Percentiles rank a stretch among this genome's conserved stretches.
These are phyloP conservation scores for Drosophila asahinai DNA, from an alignment of 1,140 invertebrate species.

Conservation along the genomic window DNA sequence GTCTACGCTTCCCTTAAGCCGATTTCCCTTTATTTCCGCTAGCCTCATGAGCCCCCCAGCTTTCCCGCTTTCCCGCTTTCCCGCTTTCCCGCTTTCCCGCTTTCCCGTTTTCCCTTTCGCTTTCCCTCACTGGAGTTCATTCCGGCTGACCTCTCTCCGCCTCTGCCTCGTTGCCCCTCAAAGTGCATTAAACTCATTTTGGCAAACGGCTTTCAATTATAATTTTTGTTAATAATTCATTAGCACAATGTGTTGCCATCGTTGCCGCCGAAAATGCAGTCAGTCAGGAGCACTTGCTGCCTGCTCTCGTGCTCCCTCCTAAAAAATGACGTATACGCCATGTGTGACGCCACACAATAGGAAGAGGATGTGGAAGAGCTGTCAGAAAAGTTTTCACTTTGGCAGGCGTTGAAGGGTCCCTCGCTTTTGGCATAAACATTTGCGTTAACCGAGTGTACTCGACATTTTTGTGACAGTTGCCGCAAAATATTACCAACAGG, in stretches of 20 bases:
- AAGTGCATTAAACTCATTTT: constrained; percentile 81
- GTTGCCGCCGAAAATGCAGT: constrained; percentile 52
- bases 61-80: constrained; percentile 10
- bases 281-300: constrained; percentile 41
- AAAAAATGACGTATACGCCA: constrained; percentile 53
- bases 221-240: constrained; percentile 81
- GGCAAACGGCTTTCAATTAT: constrained; percentile 78
- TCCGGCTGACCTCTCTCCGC: constrained; percentile 6
- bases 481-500: background rate
- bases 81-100: constrained; percentile 2
- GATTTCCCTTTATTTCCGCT: constrained; percentile 73
- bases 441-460: constrained; percentile 11
- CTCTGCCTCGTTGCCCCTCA: background rate
- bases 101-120: constrained; percentile 30
- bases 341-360: constrained; percentile 29
- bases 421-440: constrained; percentile 17
- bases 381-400: constrained; percentile 31
- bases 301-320: background rate
- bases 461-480: constrained; percentile 18
- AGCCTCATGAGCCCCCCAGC: constrained; percentile 5
- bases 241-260: constrained; percentile 71
- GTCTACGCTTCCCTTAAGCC: constrained; percentile 49
- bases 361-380: constrained; percentile 12
- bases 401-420: constrained; percentile 2
- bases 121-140: constrained; percentile 17